phyloP scores from a whole-genome alignment of 1,140 invertebrate genomes.

The Ceratina calcarata region DNA sequence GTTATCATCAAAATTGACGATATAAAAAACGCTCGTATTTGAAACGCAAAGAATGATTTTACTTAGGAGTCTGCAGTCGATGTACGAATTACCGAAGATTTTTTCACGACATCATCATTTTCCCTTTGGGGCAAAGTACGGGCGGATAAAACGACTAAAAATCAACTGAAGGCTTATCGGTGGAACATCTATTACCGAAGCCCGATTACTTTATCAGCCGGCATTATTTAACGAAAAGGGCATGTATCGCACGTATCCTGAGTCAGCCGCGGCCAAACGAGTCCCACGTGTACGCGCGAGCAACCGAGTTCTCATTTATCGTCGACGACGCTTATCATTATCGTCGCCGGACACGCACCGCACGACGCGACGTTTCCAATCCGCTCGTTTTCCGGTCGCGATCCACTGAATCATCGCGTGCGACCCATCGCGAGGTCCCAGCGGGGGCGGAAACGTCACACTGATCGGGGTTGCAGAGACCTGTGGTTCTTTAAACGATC shows the following conservation, averaged over 20 bases:
- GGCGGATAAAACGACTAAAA: not conserved
- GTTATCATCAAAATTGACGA: too few relatives aligned
- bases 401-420: slow-evolving; percentile 55
- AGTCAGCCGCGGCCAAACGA: not conserved
- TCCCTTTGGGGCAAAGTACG: not conserved
- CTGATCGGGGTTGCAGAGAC: not conserved
- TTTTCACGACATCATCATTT: too few relatives aligned
- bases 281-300: slow-evolving; percentile 7
- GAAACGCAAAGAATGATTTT: too few relatives aligned
- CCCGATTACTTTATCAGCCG: slow-evolving; percentile 27
- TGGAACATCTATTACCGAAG: slow-evolving; percentile 16
- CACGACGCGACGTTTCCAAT: slow-evolving; percentile 30
- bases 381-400: slow-evolving; percentile 46
- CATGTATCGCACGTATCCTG: not conserved
- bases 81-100: too few relatives aligned
- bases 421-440: slow-evolving; percentile 15
- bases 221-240: not conserved
- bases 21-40: too few relatives aligned
- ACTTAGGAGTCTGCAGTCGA: too few relatives aligned
- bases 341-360: slow-evolving; percentile 51
- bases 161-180: not conserved
- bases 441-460: slow-evolving; percentile 35
- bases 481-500: slow-evolving; percentile 37
- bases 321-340: slow-evolving; percentile 56
- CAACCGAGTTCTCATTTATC: slow-evolving; percentile 25